Conservation (phyloP, 53 echinoderm and acorn worm genomes). For the Arbacia lixula region DNA sequence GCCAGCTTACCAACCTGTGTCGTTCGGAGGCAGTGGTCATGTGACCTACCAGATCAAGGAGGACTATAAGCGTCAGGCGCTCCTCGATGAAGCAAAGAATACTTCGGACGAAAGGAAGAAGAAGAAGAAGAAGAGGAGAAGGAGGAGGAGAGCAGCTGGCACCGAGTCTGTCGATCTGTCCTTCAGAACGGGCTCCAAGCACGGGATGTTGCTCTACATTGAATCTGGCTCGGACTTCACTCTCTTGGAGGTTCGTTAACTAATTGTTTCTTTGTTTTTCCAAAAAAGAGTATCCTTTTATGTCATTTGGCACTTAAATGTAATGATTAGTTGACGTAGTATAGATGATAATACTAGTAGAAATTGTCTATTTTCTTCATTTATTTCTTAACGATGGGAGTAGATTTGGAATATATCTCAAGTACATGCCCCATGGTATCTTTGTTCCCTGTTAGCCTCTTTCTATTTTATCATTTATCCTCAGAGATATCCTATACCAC, state of each 20-base stretch:
- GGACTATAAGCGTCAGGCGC: slow-evolving; percentile 80
- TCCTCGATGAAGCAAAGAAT: slow-evolving; percentile 71
- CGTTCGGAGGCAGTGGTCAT: slow-evolving; percentile 78
- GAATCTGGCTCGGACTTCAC: slow-evolving; percentile 78
- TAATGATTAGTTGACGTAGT: no score
- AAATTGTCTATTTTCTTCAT: no score
- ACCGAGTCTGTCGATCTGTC: slow-evolving; percentile 69
- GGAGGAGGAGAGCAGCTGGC: slow-evolving; percentile 63
- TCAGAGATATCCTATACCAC: no score
- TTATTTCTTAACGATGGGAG: no score
- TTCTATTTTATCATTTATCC: no score
- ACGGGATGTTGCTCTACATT: slow-evolving; percentile 71
- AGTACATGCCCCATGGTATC: no score
- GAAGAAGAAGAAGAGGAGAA: slow-evolving; percentile 22
- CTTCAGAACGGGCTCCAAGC: slow-evolving; percentile 75
- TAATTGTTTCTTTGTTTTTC: no score
- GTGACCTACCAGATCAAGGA: slow-evolving; percentile 85
- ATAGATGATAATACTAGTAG: no score
- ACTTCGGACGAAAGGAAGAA: not conserved
- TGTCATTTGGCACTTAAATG: no score
- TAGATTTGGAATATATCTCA: no score
- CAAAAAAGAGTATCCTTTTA: no score
- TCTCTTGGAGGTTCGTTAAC: slow-evolving; percentile 85
- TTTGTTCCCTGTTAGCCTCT: no score
- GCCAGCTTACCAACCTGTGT: slow-evolving; percentile 57